phyloP scores from a whole-genome alignment of 2,113 vertebrate genomes.

The Gambusia affinis region DNA sequence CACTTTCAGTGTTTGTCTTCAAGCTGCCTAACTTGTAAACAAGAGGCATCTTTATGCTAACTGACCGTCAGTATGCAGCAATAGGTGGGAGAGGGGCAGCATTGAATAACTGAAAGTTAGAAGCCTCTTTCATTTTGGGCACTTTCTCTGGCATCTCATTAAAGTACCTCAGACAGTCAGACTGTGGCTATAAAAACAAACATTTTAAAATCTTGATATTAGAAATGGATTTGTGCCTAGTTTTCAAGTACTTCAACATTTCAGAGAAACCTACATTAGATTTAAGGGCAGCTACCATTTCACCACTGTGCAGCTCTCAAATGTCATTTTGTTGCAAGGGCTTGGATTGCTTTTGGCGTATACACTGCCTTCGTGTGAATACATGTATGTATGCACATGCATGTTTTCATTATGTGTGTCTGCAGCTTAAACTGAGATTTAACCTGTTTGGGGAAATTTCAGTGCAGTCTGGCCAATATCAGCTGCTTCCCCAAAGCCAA shows the following conservation, averaged over 20 bases:
- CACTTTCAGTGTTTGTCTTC: not conserved
- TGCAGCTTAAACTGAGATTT: conserved; percentile 61
- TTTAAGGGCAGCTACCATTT: not conserved
- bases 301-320: not conserved
- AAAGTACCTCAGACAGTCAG: no score
- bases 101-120: not conserved
- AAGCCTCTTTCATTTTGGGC: not conserved
- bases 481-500: conserved; percentile 62
- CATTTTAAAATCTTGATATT: not conserved
- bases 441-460: conserved; percentile 75
- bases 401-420: conserved; percentile 38
- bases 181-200: not conserved
- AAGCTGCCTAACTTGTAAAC: not conserved
- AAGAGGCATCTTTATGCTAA: not conserved
- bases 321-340: not conserved
- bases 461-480: conserved; percentile 73
- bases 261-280: not conserved
- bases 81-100: not conserved
- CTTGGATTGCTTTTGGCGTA: not conserved
- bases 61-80: not conserved
- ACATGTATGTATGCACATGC: not conserved
- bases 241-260: not conserved
- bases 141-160: not conserved
- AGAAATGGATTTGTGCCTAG: not conserved
- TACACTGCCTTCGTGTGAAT: not conserved